These are phyloP conservation scores for Bombyx mori DNA, from an alignment of 1,140 invertebrate species.

Conservation along the genomic window DNA sequence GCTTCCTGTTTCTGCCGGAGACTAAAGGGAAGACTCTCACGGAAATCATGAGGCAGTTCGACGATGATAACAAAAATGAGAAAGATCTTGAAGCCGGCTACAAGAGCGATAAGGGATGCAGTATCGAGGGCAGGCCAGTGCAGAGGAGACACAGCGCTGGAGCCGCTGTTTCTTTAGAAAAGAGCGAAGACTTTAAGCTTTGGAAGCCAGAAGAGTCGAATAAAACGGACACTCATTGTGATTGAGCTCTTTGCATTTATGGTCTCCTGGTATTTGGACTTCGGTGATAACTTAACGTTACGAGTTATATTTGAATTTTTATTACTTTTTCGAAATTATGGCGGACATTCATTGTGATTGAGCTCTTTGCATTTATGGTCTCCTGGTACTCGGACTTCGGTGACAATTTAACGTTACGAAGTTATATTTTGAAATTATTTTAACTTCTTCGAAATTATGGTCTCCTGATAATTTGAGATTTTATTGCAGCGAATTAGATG, in stretches of 20 bases:
- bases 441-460: background rate
- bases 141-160: slow-evolving; percentile 55
- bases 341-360: slow-evolving; percentile 11
- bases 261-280: slow-evolving; percentile 9
- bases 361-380: slow-evolving; percentile 4
- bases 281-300: slow-evolving; percentile 1
- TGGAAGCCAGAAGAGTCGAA: slow-evolving; percentile 27
- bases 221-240: slow-evolving; percentile 15
- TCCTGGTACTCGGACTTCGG: slow-evolving; percentile 10
- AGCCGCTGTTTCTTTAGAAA: slow-evolving; percentile 46
- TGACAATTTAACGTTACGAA: background rate
- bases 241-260: slow-evolving; percentile 11
- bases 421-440: background rate
- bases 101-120: slow-evolving; percentile 21
- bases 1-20: slow-evolving; percentile 81
- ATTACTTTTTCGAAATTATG: background rate
- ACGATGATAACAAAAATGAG: slow-evolving; percentile 54
- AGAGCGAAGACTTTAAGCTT: slow-evolving; percentile 27
- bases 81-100: slow-evolving; percentile 45
- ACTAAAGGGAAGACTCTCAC: slow-evolving; percentile 84
- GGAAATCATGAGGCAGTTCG: slow-evolving; percentile 81
- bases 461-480: slow-evolving; percentile 1
- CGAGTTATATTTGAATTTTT: background rate
- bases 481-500: background rate
- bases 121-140: slow-evolving; percentile 30